Evolutionary conservation across 2,797 vertebrate genomes (phyloP), one percentile per base, ranked within the genome.

Genomic region (Hypotaenidia philippensis): DNA sequence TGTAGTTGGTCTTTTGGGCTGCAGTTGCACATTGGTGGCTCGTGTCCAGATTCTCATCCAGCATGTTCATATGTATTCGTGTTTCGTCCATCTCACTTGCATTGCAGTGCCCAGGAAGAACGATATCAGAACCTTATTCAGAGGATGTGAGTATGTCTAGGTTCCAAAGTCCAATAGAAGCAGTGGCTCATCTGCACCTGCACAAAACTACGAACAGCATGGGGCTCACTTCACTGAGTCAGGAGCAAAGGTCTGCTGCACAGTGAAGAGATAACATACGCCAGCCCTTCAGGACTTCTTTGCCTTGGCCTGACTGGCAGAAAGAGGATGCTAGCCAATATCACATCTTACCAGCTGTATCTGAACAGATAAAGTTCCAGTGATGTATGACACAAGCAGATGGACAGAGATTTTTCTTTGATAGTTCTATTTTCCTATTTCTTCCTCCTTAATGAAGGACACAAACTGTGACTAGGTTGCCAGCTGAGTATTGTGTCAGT

Each of bases 321-420:
- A 50, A 83, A 57, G 38, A 44, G 12, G 20, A 25, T 14, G 25
- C 6, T 11, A 36, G 38, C 41, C 19, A 87, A 16, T 29, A 66
- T 41, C 20, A 32, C 5, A 38, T 50, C 10, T 47, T 61, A 59
- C 22, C 49, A 93, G 36, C 25, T 79, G 27, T 72, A 79, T 91
- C 49, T 85, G n/a, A 55, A 86, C 20, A 77, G 69, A 94, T 89
- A 82, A 94, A 93, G 4, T 47, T 83, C 45, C 76, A 94, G 69
- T 63, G 44, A 83, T 50, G 44, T 91, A 80, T 20, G n/a, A 94
- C 32, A 68, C 60, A 92, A 61, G 87, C 68, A 96, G 50, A 66
- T 77, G 88, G 96, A 90, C 26, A 45, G 77, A 86, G 34, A 27
- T 80, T 94, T 80, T 80, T 60, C n/a, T 40, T 53, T 91, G 75